Evolutionary conservation across 2,113 vertebrate species (phyloP).

Genomic region (Empidonax alnorum): DNA sequence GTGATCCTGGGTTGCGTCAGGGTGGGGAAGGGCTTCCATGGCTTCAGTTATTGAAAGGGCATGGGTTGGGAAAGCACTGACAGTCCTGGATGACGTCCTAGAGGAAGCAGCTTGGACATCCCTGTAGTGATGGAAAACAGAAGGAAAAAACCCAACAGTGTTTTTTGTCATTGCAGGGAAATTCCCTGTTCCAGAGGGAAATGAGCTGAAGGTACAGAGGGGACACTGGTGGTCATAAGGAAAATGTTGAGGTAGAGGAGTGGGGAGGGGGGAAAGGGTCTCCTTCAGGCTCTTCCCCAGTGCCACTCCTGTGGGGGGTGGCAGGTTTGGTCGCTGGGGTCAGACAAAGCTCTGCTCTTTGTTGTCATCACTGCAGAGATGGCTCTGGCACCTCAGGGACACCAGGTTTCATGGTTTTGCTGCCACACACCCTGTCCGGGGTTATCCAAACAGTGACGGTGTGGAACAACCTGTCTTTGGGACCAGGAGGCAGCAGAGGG

Average conservation of each 20-base stretch:
- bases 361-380: not conserved
- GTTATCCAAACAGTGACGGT: accelerated
- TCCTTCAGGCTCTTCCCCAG: not conserved
- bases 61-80: not conserved
- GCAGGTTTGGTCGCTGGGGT: not conserved
- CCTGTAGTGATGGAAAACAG: not conserved
- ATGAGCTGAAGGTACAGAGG: not conserved
- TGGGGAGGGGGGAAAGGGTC: accelerated
- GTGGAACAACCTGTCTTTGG: not conserved
- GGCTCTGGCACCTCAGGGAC: not conserved
- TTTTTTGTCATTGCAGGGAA: not conserved
- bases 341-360: not conserved
- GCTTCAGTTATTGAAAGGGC: not conserved
- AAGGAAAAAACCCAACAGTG: accelerated
- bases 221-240: not conserved
- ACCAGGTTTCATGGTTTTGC: not conserved
- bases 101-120: not conserved
- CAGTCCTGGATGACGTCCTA: not conserved
- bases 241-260: not conserved
- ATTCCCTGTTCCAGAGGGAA: not conserved
- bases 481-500: accelerated
- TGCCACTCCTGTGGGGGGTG: not conserved
- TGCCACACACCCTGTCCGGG: accelerated
- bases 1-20: not conserved
- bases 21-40: not conserved